These are phyloP conservation scores for Australoheros scitulus DNA, from an alignment of 2,113 vertebrate genomes.

Conservation along the genomic window DNA sequence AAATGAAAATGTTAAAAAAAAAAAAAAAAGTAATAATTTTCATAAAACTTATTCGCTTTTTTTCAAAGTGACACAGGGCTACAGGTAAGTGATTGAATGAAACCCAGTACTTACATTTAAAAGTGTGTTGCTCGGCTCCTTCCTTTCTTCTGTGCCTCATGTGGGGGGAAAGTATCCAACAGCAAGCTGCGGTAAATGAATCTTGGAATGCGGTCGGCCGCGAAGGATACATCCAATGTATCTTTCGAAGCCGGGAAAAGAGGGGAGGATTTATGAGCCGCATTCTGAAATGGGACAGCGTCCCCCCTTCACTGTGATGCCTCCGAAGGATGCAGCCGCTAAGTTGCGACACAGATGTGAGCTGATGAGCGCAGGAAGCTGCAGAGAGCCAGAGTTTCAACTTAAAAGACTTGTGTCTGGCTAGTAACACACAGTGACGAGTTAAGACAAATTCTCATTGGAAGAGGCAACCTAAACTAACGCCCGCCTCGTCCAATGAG, in stretches of 20 bases:
- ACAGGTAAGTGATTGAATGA: no score
- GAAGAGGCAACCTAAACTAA: not conserved
- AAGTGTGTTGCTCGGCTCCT: not conserved
- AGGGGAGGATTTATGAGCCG: not conserved
- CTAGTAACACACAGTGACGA: not conserved
- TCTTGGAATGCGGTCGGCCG: not conserved
- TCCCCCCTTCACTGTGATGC: not conserved
- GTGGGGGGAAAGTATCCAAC: no score
- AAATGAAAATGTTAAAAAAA: no score
- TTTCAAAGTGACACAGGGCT: no score
- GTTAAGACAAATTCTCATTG: not conserved
- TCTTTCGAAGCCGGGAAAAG: not conserved
- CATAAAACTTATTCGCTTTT: no score
- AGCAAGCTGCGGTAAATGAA: not conserved
- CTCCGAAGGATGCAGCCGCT: not conserved
- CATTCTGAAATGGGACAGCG: not conserved
- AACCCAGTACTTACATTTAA: not conserved
- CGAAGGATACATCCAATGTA: not conserved
- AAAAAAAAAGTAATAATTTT: no score
- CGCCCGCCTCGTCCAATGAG: not conserved
- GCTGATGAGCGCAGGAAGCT: not conserved
- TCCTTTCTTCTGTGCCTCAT: not conserved
- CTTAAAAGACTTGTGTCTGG: not conserved
- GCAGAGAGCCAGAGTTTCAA: not conserved
- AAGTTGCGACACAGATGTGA: not conserved